These are phyloP conservation scores for Callopanchax toddi DNA, from an alignment of 2,113 vertebrate genomes.

Conservation along the genomic window DNA sequence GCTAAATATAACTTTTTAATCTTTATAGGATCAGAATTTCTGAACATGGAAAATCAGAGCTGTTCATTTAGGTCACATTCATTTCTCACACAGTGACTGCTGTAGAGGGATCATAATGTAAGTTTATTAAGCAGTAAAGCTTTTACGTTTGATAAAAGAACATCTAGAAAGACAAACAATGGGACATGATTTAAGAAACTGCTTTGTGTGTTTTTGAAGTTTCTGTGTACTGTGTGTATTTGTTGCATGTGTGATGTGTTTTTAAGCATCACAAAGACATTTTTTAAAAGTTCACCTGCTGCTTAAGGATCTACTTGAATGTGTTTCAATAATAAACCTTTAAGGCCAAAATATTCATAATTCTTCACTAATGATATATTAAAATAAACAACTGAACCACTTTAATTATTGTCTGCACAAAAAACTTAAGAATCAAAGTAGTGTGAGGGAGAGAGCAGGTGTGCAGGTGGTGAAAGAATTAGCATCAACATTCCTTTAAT, in stretches of 20 bases:
- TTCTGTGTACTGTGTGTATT: not conserved
- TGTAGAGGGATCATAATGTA: not conserved
- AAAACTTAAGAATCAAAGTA: conserved; percentile 7
- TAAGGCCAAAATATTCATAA: too few species aligned
- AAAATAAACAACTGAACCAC: conserved; percentile 45
- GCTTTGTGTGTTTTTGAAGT: not conserved
- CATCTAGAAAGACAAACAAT: conserved; percentile 51
- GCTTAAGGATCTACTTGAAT: conserved; percentile 48
- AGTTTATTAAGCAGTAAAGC: conserved; percentile 40
- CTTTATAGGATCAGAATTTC: conserved; percentile 41
- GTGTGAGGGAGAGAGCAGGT: conserved; percentile 18
- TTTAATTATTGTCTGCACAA: conserved; percentile 31
- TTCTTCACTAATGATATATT: conserved; percentile 60
- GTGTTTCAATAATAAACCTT: too few species aligned
- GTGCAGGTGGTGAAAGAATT: not conserved
- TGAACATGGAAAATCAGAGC: conserved; percentile 24
- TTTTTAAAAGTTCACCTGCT: not conserved
- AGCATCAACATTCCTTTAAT: conserved; percentile 17
- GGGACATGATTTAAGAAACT: conserved; percentile 11
- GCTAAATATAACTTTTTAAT: conserved; percentile 1
- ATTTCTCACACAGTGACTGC: conserved; percentile 48
- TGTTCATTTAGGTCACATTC: conserved; percentile 61
- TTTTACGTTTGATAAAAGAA: conserved; percentile 38
- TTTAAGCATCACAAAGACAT: not conserved
- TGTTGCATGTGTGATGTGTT: not conserved